Evolutionary conservation across 1,140 invertebrate species (phyloP), one percentile per base, ranked within the genome.

Genomic region (Heliconius hermathena): DNA sequence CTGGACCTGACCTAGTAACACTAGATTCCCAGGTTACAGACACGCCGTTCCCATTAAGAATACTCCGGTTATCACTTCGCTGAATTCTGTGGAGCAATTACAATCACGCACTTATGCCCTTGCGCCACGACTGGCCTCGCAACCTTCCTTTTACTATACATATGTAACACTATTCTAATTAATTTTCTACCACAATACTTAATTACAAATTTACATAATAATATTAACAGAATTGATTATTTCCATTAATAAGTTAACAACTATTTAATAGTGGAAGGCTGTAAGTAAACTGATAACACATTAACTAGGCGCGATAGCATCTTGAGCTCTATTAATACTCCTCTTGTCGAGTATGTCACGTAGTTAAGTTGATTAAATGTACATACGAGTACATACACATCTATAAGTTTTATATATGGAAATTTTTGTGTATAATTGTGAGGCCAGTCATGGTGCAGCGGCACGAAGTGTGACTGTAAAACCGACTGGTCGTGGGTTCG

Each of bases 171-270:
- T 2, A 57, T 22, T 9, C 8, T n/a, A 57, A 57, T 57, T 11
- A 22, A 9, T 11, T n/a, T 57, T n/a, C 54, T n/a, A 57, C 11
- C 60, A 29, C 9, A 29, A 11, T 3, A 26, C 1, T 16, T 73
- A 1, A 36, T 66, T 1, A 0, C 8, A 46, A 18, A 73, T 73
- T n/a, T 66, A 66, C 57, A 26, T 66, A 57, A 26, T 66, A 66
- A 26, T 66, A 26, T 13, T 66, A 9, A 26, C 57, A 66, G 22
- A 66, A 66, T 66, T 26, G 57, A 66, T 66, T 66, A 22, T 66
- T 66, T 66, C 22, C 54, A 26, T 66, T 66, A 66, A 66, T 66
- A 66, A 66, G 60, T 66, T 66, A 29, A 66, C 60, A 66, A 66
- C 22, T 66, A 16, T 16, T 29, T 66, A 66, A 66, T 13, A 66